Evolutionary conservation across 2,888 invertebrate species (phyloP), one percentile per base, ranked within the genome.

Genomic region (Paralinhomoeus sp.): DNA sequence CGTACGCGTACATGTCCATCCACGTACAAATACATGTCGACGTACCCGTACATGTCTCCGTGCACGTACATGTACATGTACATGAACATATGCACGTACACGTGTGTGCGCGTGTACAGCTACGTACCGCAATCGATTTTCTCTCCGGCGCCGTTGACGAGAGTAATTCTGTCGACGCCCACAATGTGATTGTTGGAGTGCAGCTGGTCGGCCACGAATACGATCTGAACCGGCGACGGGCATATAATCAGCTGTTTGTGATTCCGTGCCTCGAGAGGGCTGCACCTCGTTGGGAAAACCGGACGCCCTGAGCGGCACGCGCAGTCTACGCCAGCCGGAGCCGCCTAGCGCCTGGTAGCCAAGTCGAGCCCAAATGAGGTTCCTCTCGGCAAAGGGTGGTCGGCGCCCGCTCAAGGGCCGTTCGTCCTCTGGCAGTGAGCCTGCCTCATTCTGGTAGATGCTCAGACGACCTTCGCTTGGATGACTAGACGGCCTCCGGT

Each of bases 81-180:
- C n/a, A n/a, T n/a, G n/a, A n/a, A n/a, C n/a, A n/a, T n/a, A n/a
- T n/a, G n/a, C n/a, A n/a, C n/a, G n/a, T n/a, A n/a, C n/a, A n/a
- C n/a, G n/a, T n/a, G n/a, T n/a, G n/a, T n/a, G n/a, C n/a, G n/a
- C n/a, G n/a, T n/a, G n/a, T n/a, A n/a, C n/a, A n/a, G n/a, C n/a
- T n/a, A n/a, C 31, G 17, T 37, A 45, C 45, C 42, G 24, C 45
- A 45, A 3, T 3, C 41, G 22, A 46, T 43, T 18, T 46, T 24
- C n/a, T 17, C 15, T 2, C 41, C 46, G 9, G 21, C 24, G 9
- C 17, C 31, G 24, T 46, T 39, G n/a, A 37, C 37, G 24, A 46
- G 33, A 2, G 33, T 39, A 24, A 46, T 34, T n/a, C 21, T n/a
- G 34, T 46, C 46, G 9, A 46, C 20, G 3, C 46, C 46, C 9